Evolutionary conservation across 2,888 invertebrate genomes (phyloP), one percentile per base, ranked within the genome.

Genomic region (Fabriciana adippe): DNA sequence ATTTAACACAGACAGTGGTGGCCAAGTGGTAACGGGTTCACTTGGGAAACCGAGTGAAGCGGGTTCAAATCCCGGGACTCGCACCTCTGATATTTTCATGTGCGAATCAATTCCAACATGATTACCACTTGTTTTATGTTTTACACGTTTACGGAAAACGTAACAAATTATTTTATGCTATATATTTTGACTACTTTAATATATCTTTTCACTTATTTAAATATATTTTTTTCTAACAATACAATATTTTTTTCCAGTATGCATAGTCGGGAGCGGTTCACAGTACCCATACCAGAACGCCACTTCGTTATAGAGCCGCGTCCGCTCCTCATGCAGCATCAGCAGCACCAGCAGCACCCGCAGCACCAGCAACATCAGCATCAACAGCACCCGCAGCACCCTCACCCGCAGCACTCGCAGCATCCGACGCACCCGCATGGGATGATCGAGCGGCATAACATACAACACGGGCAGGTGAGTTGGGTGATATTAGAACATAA

Each of bases 261-360:
- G 54, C 1, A 75, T 83, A 85, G 70, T 81, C 87, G 75, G 75
- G 89, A 78, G 56, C 73, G 80, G 14, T 86, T 84, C 6, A 83
- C 90, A 76, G 87, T 83, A 18, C 85, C 86, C 68, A 83, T 89
- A 76, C 87, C 87, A 64, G 89, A 90, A 69, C 79, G 90, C 4
- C 90, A 89, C 72, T 79, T 79, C 68, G 81, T 82, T 31, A 78
- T 86, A 74, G 90, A 90, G 62, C 86, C 87, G 15, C 88, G 85
- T 6, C 85, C 82, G 21, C 79, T 79, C 8, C 82, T 79, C 3
- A 75, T 74, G 16, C 77, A 79, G n/a, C 81, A 79, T 1, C 76
- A 74, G 13, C 78, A 90, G 60, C 86, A 86, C 11, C 88, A 85
- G 6, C 86, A 82, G 16, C 79, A 79, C 15, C 81, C 78, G 2